Conservation (phyloP, 2,888 invertebrate genomes). For the Beris chalybata region DNA sequence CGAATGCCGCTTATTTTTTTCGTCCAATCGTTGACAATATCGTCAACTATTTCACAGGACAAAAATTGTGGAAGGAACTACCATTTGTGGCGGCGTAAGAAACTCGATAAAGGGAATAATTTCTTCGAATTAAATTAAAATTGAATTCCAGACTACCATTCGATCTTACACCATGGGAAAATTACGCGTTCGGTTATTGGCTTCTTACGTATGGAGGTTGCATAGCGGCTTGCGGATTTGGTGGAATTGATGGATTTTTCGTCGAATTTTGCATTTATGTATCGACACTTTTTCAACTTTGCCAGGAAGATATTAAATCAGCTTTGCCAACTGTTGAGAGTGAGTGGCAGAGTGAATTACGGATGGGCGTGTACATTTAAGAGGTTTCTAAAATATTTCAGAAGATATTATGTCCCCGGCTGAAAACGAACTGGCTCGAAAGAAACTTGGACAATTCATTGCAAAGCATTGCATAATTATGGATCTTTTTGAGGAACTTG, state of each 20-base stretch:
- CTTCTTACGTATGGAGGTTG: conserved; percentile 47
- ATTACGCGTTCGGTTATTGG: conserved; percentile 48
- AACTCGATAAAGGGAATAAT: too few relatives aligned
- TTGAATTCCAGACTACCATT: conserved; percentile 45
- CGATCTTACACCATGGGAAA: conserved; percentile 42
- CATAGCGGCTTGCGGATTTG: conserved; percentile 49
- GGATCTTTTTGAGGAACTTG: conserved; percentile 24
- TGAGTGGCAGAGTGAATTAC: background rate
- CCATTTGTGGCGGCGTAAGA: conserved; percentile 50
- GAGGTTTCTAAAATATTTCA: background rate
- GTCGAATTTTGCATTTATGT: conserved; percentile 50
- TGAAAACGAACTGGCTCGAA: conserved; percentile 45
- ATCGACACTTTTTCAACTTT: conserved; percentile 47
- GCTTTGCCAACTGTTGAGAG: background rate
- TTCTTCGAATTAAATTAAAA: too few relatives aligned
- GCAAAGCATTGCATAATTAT: conserved; percentile 51
- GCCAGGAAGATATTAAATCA: conserved; percentile 47
- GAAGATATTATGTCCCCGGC: background rate
- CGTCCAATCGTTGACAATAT: conserved; percentile 46
- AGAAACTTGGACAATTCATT: conserved; percentile 44
- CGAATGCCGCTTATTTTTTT: conserved; percentile 46
- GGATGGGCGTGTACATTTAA: background rate
- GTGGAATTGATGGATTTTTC: conserved; percentile 51
- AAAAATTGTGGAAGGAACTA: conserved; percentile 43
- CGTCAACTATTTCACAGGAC: conserved; percentile 40